Percentiles rank a stretch among this genome's conserved stretches.
phyloP scores from a whole-genome alignment of 2,797 vertebrate genomes.

The Gymnothorax reevesii region DNA sequence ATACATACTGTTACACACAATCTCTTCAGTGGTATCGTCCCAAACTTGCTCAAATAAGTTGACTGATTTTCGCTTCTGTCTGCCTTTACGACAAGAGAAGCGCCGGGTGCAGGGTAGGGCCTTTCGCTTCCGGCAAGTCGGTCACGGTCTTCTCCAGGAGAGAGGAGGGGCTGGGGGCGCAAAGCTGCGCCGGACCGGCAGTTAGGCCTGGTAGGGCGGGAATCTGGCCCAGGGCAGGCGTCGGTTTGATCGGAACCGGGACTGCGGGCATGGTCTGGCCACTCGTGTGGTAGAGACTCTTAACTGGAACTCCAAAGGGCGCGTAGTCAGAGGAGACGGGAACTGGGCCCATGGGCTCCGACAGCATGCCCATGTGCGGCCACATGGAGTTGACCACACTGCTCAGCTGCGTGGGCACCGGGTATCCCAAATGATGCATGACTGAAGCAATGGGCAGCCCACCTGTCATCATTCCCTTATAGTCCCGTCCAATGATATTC shows the following conservation, averaged over 20 bases:
- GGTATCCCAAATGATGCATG: constrained; percentile 96
- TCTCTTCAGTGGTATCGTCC: constrained; percentile 12
- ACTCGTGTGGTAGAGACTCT: constrained; percentile 85
- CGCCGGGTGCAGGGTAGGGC: constrained; percentile 79
- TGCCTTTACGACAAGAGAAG: constrained; percentile 76
- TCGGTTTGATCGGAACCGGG: constrained; percentile 92
- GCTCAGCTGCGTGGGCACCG: constrained; percentile 85
- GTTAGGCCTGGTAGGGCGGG: constrained; percentile 74
- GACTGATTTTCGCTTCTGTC: neutral
- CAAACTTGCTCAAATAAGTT: neutral
- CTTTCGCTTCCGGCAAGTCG: constrained; percentile 77
- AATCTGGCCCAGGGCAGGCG: constrained; percentile 77
- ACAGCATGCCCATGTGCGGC: constrained; percentile 91
- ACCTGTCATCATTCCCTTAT: constrained; percentile 88
- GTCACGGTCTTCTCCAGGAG: constrained; percentile 74
- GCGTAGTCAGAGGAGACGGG: constrained; percentile 84
- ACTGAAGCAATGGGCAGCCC: constrained; percentile 91
- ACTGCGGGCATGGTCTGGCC: constrained; percentile 86
- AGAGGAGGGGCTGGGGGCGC: constrained; percentile 65
- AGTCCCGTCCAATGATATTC: constrained; percentile 94
- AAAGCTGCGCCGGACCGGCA: constrained; percentile 71
- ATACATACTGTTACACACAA: neutral
- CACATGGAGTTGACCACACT: constrained; percentile 91
- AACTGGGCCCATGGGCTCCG: constrained; percentile 80
- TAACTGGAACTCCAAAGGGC: constrained; percentile 87